phyloP scores from a whole-genome alignment of 2,113 vertebrate genomes.

The Seriola aureovittata region DNA sequence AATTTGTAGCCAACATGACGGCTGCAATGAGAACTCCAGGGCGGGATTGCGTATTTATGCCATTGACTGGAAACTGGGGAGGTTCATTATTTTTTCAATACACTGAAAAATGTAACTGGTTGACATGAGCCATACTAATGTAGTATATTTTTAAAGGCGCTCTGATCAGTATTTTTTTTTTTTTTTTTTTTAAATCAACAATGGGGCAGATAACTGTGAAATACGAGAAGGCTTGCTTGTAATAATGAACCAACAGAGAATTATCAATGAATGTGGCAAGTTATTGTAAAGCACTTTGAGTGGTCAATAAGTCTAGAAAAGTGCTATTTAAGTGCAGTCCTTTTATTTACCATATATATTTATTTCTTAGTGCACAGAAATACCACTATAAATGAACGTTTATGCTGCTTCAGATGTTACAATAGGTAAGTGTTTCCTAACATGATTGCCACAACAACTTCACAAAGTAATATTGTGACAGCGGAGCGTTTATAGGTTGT shows the following conservation, averaged over 20 bases:
- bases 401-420: not conserved
- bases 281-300: too few relatives aligned
- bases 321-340: too few relatives aligned
- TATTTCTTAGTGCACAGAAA: not conserved
- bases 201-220: not conserved
- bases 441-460: not conserved
- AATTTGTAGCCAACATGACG: conserved; percentile 20
- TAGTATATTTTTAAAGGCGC: not conserved
- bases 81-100: conserved; percentile 36
- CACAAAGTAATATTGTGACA: not conserved
- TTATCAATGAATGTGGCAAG: not conserved
- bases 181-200: not conserved
- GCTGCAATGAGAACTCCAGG: conserved; percentile 26
- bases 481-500: not conserved
- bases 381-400: not conserved
- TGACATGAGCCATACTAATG: not conserved
- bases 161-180: conserved; percentile 1
- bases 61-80: not conserved
- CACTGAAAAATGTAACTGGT: conserved; percentile 18
- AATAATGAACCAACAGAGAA: conserved; percentile 9
- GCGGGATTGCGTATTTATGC: conserved; percentile 38
- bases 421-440: not conserved
- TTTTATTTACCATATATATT: too few relatives aligned
- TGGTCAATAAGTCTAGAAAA: too few relatives aligned
- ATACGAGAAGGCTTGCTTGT: not conserved